Conservation (phyloP, 1,140 invertebrate genomes). For the Octopus sinensis region DNA sequence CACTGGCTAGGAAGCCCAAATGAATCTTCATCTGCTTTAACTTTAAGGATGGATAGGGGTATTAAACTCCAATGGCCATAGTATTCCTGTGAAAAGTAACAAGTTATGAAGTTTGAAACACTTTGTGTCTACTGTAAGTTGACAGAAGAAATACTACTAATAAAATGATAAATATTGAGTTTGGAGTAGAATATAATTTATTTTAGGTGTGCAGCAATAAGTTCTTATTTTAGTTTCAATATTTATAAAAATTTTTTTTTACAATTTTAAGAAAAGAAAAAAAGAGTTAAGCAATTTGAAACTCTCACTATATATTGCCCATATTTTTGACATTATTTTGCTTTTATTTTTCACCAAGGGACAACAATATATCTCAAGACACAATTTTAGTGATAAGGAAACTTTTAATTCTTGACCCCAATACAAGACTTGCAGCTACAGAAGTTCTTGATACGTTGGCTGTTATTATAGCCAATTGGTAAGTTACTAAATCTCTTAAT, state of each 20-base stretch:
- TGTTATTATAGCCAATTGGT: slow-evolving; percentile 60
- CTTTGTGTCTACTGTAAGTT: too few relatives aligned
- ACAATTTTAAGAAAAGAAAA: neutral
- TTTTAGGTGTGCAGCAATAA: neutral
- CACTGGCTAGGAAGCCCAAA: too few relatives aligned
- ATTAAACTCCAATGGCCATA: too few relatives aligned
- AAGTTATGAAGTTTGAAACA: too few relatives aligned
- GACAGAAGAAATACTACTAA: too few relatives aligned
- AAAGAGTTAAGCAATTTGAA: neutral
- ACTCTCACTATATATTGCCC: too few relatives aligned
- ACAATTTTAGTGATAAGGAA: slow-evolving; percentile 63
- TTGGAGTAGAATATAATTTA: neutral
- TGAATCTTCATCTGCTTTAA: too few relatives aligned
- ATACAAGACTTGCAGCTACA: slow-evolving; percentile 62
- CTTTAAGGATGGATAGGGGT: too few relatives aligned
- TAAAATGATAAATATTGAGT: neutral
- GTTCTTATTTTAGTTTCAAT: neutral
- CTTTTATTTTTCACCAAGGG: slow-evolving; percentile 53
- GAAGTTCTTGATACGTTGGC: slow-evolving; percentile 63
- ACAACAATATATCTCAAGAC: slow-evolving; percentile 63
- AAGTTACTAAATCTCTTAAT: slow-evolving; percentile 19
- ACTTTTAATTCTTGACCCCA: slow-evolving; percentile 64
- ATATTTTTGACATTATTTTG: too few relatives aligned
- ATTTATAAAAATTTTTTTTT: neutral
- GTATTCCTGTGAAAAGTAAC: too few relatives aligned